phyloP scores from a whole-genome alignment of 1,140 invertebrate genomes.

The Cyrtorhinus lividipennis region DNA sequence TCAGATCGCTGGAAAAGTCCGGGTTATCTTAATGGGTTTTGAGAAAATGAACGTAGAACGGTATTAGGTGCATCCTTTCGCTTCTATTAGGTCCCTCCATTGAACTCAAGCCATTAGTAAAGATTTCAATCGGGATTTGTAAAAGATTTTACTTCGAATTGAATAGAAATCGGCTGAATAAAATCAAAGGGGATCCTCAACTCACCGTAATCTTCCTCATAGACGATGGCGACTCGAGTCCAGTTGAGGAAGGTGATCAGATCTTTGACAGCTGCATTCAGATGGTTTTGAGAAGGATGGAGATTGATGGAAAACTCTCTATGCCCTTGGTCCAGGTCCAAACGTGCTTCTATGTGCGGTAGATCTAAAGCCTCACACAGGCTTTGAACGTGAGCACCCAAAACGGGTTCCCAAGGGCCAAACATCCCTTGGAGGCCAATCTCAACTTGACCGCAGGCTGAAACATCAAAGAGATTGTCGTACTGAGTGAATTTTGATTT shows the following conservation, averaged over 20 bases:
- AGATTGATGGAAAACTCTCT: slow-evolving; percentile 80
- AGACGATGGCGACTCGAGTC: slow-evolving; percentile 84
- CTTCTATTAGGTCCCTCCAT: no score
- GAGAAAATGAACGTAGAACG: no score
- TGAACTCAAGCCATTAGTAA: no score
- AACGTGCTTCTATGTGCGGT: slow-evolving; percentile 67
- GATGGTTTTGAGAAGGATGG: slow-evolving; percentile 65
- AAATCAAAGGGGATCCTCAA: no score
- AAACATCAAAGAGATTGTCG: slow-evolving; percentile 1
- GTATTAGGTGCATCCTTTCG: no score
- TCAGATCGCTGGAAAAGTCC: no score
- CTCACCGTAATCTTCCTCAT: slow-evolving; percentile 73
- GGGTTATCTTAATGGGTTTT: no score
- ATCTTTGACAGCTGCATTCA: slow-evolving; percentile 74
- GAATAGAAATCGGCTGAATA: no score
- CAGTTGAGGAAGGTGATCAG: slow-evolving; percentile 80
- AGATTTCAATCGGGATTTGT: no score
- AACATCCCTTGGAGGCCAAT: slow-evolving; percentile 77
- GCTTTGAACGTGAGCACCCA: slow-evolving; percentile 74
- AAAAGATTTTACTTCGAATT: no score
- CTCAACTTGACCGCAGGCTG: slow-evolving; percentile 76
- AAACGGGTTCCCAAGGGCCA: slow-evolving; percentile 66
- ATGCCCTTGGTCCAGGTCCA: slow-evolving; percentile 44
- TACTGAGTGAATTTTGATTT: no score
- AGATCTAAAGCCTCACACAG: slow-evolving; percentile 78